Percentiles rank a stretch among this genome's conserved stretches.
These are phyloP conservation scores for Calcarius lapponicus DNA, from an alignment of 2,797 vertebrate species.

Conservation along the genomic window DNA sequence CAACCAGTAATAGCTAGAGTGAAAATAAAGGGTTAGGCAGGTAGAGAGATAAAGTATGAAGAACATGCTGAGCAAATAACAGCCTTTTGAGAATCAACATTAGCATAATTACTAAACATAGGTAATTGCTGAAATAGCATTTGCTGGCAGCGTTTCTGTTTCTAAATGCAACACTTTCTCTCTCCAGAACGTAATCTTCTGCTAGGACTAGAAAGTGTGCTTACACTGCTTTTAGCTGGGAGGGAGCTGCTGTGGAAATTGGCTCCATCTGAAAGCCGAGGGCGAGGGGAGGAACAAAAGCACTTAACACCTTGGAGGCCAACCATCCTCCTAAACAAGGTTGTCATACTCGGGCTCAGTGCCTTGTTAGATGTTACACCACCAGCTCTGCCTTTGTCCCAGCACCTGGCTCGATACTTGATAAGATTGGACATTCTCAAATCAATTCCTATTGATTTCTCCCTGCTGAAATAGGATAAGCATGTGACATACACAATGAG, in stretches of 20 bases:
- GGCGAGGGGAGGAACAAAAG: neutral
- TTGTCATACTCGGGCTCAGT: conserved; percentile 24
- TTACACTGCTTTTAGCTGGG: conserved; percentile 18
- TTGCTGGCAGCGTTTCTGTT: conserved; percentile 69
- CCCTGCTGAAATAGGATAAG: conserved; percentile 56
- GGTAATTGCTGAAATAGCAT: conserved; percentile 80
- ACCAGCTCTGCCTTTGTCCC: conserved; percentile 48
- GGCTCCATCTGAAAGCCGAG: conserved; percentile 11
- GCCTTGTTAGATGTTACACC: conserved; percentile 22
- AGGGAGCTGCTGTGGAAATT: conserved; percentile 22
- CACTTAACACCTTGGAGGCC: conserved; percentile 20
- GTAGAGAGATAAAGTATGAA: conserved; percentile 75
- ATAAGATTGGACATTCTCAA: conserved; percentile 73
- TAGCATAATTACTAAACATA: conserved; percentile 82
- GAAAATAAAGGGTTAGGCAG: conserved; percentile 76
- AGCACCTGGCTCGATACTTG: conserved; percentile 27
- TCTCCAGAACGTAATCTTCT: conserved; percentile 26
- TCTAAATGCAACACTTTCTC: conserved; percentile 66
- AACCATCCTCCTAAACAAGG: neutral
- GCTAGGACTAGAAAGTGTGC: conserved; percentile 33
- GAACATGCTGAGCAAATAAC: conserved; percentile 79
- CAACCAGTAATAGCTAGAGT: conserved; percentile 68
- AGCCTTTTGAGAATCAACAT: conserved; percentile 78
- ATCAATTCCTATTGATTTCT: conserved; percentile 76
- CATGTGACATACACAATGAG: conserved; percentile 42